Evolutionary conservation across 1,140 invertebrate genomes (phyloP), one percentile per base, ranked within the genome.

Genomic region (Pygmarrhopalites habei): DNA sequence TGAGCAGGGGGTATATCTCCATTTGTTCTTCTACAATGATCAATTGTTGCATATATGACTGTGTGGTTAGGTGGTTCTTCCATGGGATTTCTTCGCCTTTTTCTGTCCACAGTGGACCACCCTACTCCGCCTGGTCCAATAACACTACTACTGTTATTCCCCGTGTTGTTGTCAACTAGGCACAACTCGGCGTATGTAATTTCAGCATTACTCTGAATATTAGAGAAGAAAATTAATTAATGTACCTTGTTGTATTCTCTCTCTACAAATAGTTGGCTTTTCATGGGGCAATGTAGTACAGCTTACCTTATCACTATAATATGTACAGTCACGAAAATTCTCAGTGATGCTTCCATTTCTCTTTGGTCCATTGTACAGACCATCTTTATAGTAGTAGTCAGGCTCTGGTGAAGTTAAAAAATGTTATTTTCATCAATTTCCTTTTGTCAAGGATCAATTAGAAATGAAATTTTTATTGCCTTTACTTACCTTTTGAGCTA

Each of bases 401-500:
- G 63, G 47, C 49, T 68, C 69, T 70, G 28, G 4, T n/a, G n/a
- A n/a, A n/a, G n/a, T n/a, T n/a, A n/a, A n/a, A n/a, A n/a, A n/a
- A n/a, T n/a, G n/a, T 29, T 14, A 30, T 15, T 14, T 25, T 25
- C 28, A 12, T 29, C 21, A 21, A 55, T 14, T 5, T 29, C 23
- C 5, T 7, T 14, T 26, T 7, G 15, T 14, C 21, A 55, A 26
- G 29, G 12, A 55, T 19, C 10, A 17, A 17, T n/a, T n/a, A 43
- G 19, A 49, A 61, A 15, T 14, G 29, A 5, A 5, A 28, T 41
- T 79, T n/a, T n/a, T n/a, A n/a, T n/a, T n/a, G n/a, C n/a, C n/a
- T n/a, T n/a, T n/a, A n/a, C n/a, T n/a, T 80, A 90, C 89, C 87
- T 86, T 90, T 89, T 76, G 87, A 89, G 72, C 86, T 83, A 5